Conservation (phyloP, 2,113 vertebrate species). For the Malurus melanocephalus region DNA sequence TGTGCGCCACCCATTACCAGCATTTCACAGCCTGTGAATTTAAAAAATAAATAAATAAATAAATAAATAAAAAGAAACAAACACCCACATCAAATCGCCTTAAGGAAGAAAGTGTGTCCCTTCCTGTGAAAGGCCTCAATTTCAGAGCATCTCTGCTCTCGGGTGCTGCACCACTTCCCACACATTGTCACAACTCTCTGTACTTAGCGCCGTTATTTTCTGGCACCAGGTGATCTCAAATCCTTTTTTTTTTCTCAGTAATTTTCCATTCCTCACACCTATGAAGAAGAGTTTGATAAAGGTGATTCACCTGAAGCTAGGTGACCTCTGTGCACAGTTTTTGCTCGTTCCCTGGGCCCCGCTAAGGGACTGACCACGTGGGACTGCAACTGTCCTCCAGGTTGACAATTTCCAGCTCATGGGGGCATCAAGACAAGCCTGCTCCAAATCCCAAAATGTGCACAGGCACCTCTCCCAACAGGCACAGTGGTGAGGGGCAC, state of each 20-base stretch:
- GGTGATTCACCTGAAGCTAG: not conserved
- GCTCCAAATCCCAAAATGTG: not conserved
- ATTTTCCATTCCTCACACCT: not conserved
- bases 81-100: not conserved
- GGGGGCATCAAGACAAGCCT: not conserved
- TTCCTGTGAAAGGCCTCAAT: not conserved
- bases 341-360: rapidly evolving
- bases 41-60: too few relatives aligned
- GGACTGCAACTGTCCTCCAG: not conserved
- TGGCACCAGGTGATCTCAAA: not conserved
- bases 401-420: rapidly evolving
- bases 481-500: rapidly evolving
- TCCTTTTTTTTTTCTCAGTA: not conserved
- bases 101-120: not conserved
- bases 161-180: not conserved
- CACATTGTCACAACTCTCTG: not conserved
- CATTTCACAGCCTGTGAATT: not conserved
- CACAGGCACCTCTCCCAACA: not conserved
- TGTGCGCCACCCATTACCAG: not conserved
- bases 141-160: not conserved
- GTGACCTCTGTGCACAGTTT: rapidly evolving
- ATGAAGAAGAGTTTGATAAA: not conserved
- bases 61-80: rapidly evolving
- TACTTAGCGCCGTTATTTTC: not conserved
- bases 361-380: rapidly evolving